Percentiles rank a stretch among this genome's conserved stretches.
phyloP scores from a whole-genome alignment of 1,140 invertebrate species.

The Hetaerina americana region DNA sequence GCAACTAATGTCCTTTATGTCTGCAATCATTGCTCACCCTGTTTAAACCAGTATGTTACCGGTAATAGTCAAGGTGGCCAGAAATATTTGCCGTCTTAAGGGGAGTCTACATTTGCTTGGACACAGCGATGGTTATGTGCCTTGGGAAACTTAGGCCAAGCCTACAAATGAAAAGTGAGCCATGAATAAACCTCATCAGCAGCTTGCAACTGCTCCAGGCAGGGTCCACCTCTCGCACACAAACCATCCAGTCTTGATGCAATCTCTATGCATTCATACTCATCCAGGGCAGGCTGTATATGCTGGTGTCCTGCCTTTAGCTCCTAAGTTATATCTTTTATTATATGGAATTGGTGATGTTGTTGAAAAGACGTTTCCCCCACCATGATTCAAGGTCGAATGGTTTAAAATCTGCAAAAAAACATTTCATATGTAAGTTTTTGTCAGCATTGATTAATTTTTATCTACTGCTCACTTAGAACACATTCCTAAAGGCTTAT shows the following conservation, averaged over 20 bases:
- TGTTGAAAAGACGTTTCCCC: conserved; percentile 68
- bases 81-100: not conserved
- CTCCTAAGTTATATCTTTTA: not conserved
- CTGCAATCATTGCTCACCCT: too few relatives aligned
- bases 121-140: not conserved
- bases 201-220: not conserved
- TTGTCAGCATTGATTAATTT: too few relatives aligned
- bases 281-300: not conserved
- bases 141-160: not conserved
- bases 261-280: not conserved
- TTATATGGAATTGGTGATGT: conserved; percentile 51
- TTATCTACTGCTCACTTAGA: too few relatives aligned
- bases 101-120: not conserved
- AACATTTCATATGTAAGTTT: too few relatives aligned
- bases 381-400: conserved; percentile 81
- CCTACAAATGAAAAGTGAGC: not conserved
- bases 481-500: too few relatives aligned
- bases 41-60: too few relatives aligned
- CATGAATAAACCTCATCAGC: not conserved
- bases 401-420: conserved; percentile 62
- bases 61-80: too few relatives aligned
- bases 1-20: not conserved
- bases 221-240: too few relatives aligned
- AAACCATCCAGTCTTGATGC: not conserved
- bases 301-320: not conserved